phyloP scores from a whole-genome alignment of 2,113 vertebrate species.

The Vombatus ursinus region DNA sequence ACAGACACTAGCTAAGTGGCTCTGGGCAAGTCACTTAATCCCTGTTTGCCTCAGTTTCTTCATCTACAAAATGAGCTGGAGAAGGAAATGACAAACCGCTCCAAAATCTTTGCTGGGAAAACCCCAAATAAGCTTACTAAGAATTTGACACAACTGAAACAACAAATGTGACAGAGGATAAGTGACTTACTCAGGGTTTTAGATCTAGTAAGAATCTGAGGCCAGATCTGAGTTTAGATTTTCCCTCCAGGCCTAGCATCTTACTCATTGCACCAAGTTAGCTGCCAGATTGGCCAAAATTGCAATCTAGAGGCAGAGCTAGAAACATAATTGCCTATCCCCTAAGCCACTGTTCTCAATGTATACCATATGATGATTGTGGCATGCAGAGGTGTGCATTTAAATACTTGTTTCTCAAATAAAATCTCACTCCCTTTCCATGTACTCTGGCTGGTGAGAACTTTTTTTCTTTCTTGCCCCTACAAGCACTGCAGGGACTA shows the following conservation, averaged over 20 bases:
- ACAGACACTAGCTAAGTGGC: too few relatives aligned
- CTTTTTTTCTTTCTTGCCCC: conserved; percentile 13
- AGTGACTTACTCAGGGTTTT: not conserved
- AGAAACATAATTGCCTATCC: not conserved
- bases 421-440: conserved; percentile 12
- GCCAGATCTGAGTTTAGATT: not conserved
- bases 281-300: not conserved
- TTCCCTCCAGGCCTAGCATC: not conserved
- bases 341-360: not conserved
- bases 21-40: too few relatives aligned
- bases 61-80: too few relatives aligned
- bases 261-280: not conserved
- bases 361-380: not conserved
- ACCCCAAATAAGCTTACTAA: too few relatives aligned
- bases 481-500: not conserved
- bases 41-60: too few relatives aligned
- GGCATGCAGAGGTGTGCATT: not conserved
- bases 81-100: too few relatives aligned
- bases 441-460: not conserved
- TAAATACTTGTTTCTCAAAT: conserved; percentile 36
- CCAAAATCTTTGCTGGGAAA: too few relatives aligned
- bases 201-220: not conserved
- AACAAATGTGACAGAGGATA: not conserved
- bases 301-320: not conserved
- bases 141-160: too few relatives aligned